phyloP scores from a whole-genome alignment of 1,140 invertebrate species.

The Lasioglossum albipes region DNA sequence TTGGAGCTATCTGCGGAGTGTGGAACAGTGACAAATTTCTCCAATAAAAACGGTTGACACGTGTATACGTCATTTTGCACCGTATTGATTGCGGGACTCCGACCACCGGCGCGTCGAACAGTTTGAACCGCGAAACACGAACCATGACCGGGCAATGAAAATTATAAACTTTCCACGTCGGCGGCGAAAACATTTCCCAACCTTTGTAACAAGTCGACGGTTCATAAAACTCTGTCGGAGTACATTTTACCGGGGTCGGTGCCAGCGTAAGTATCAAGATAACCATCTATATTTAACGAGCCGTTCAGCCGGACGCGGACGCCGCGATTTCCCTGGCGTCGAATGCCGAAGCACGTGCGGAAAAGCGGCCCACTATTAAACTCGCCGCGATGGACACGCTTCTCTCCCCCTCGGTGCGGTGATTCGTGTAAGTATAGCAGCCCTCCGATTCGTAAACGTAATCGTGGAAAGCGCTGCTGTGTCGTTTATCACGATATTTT shows the following conservation, averaged over 20 bases:
- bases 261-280: conserved; percentile 5
- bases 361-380: conserved; percentile 38
- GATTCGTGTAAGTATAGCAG: conserved; percentile 42
- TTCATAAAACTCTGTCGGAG: conserved; percentile 15
- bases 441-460: conserved; percentile 35
- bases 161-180: conserved; percentile 21
- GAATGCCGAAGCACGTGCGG: conserved; percentile 37
- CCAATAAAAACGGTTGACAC: conserved; percentile 6
- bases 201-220: conserved; percentile 8
- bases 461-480: conserved; percentile 28
- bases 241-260: conserved; percentile 14
- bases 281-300: conserved; percentile 39
- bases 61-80: neutral
- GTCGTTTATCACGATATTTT: conserved; percentile 24
- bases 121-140: neutral
- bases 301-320: conserved; percentile 4
- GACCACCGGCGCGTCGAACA: no score
- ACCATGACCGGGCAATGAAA: neutral
- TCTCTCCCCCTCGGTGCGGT: neutral
- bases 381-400: neutral
- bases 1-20: neutral
- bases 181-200: conserved; percentile 15
- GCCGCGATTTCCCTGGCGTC: conserved; percentile 37
- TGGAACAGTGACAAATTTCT: conserved; percentile 13
- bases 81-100: neutral